Base-by-base conservation (phyloP, 2,797 vertebrate genomes). In the Clarias laeviceps region DNA sequence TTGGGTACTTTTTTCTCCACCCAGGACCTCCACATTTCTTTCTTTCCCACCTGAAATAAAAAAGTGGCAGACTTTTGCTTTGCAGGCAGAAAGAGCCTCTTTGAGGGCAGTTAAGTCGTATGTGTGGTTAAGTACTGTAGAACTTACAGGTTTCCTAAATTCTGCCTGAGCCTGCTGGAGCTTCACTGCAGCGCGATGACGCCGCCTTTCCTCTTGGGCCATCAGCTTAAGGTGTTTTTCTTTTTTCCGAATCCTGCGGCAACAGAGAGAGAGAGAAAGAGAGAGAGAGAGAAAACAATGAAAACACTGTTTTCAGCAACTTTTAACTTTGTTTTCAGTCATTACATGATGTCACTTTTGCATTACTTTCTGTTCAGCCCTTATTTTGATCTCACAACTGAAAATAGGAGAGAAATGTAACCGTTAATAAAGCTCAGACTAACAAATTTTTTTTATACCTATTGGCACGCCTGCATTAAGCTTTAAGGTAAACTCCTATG, bases 1-100 rank as follows among this genome's bases (percentile, higher is more conserved):
- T 9, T 24, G 1, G 34, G 24, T 0, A 9, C 6, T 8, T 17
- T 27, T n/a, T 64, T 80, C 24, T 18, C 37, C 5, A 78, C 0
- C 1, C 0, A 17, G 18, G 77, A 80, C 59, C 34, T 15, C 15
- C 7, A 45, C 77, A 45, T 64, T 17, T 12, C 59, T 45, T 45
- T 80, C 59, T 80, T 80, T 27, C 34, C 59, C 1, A 5, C 2
- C 77, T 80, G 61, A 80, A 80, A 64, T 45, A 37, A n/a, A 80
- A 64, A 80, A 40, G 6, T 15, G 7, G 6, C 59, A 3, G 45
- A 50, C 29, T 14, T 50, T 73, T 27, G 3, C 2, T 37, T 7
- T 61, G 24, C 8, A 37, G 73, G 18, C 54, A 57, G 72, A 20
- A 32, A 32, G 73, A 11, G n/a, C 32, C 27, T 76, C 50, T 32